phyloP scores from a whole-genome alignment of 2,888 invertebrate genomes.

The Conops quadrifasciatus region DNA sequence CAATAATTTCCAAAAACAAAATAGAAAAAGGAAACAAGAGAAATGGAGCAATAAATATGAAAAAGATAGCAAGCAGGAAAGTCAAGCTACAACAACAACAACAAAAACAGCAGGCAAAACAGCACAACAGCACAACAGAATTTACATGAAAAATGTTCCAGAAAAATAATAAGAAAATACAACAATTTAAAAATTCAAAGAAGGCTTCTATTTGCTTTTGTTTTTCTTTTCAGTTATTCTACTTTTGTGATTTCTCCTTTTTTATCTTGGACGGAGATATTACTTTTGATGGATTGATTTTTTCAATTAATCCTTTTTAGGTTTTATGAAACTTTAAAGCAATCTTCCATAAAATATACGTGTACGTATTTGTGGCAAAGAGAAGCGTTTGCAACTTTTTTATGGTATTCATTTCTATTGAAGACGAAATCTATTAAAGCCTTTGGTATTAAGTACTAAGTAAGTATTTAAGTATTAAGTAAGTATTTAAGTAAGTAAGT shows the following conservation, averaged over 20 bases:
- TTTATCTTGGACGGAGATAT: neutral
- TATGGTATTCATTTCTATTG: no score
- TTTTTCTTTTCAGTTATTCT: neutral
- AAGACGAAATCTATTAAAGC: no score
- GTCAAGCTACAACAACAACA: conserved; percentile 26
- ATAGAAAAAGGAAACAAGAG: neutral
- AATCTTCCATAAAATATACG: no score
- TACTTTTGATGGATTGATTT: neutral
- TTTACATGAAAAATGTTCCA: neutral
- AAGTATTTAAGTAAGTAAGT: no score
- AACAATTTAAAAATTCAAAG: neutral
- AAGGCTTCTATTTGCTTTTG: neutral
- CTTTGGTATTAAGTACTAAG: no score
- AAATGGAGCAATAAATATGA: conserved; percentile 31
- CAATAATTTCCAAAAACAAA: no score
- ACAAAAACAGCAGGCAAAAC: conserved; percentile 6
- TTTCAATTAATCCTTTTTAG: neutral
- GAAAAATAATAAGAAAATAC: neutral
- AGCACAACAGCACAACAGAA: no score
- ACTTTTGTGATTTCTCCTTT: neutral
- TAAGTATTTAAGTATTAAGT: no score
- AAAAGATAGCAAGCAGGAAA: conserved; percentile 28
- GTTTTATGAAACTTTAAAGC: neutral
- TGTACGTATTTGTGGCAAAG: no score
- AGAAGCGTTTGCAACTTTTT: no score